Evolutionary conservation across 2,888 invertebrate species (phyloP).

Genomic region (Eulithis prunata): DNA sequence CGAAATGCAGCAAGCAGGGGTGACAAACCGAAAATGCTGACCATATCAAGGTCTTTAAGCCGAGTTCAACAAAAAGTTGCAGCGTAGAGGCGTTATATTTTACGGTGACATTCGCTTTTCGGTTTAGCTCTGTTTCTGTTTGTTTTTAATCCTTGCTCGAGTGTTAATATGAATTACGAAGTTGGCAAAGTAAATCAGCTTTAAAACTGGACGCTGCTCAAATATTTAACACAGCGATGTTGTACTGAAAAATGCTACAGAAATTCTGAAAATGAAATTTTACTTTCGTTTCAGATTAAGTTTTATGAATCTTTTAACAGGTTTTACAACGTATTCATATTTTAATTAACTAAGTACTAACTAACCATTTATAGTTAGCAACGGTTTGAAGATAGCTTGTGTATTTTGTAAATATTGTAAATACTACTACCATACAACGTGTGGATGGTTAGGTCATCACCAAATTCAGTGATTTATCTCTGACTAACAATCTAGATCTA

Average conservation of each 20-base stretch:
- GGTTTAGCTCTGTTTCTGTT: constrained; percentile 49
- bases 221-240: constrained; percentile 22
- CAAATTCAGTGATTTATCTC: no score
- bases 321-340: neutral
- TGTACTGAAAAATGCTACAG: constrained; percentile 18
- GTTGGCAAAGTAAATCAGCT: constrained; percentile 36
- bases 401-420: no score
- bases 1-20: neutral
- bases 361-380: no score
- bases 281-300: constrained; percentile 26
- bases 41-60: constrained; percentile 59
- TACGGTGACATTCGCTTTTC: constrained; percentile 47
- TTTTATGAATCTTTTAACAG: constrained; percentile 12
- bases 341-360: neutral
- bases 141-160: constrained; percentile 50
- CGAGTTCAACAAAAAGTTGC: constrained; percentile 42
- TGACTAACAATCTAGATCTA: no score
- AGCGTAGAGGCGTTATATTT: constrained; percentile 48
- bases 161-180: constrained; percentile 43
- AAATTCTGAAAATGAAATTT: constrained; percentile 12
- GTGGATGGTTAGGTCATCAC: no score
- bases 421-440: no score
- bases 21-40: constrained; percentile 41
- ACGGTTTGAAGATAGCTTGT: no score
- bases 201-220: constrained; percentile 31